Evolutionary conservation across 2,113 vertebrate genomes (phyloP).

Genomic region (Falco punctatus): DNA sequence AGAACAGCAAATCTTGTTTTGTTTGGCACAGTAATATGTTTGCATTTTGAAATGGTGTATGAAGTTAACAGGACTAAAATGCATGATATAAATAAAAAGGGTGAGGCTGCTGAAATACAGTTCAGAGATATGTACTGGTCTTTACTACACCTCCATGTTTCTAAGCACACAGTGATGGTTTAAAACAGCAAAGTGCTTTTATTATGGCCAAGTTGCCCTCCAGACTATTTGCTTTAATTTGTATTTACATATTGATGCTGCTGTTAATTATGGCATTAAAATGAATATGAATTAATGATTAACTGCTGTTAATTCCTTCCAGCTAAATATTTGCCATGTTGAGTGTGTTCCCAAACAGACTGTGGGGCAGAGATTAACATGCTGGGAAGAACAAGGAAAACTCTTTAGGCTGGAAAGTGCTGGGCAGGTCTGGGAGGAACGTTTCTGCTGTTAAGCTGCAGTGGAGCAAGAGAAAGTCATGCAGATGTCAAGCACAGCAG

Average conservation of each 20-base stretch:
- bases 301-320: conserved; percentile 37
- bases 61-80: background rate
- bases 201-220: background rate
- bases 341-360: background rate
- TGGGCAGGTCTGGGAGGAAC: background rate
- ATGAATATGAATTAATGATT: conserved; percentile 43
- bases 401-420: background rate
- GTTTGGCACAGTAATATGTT: background rate
- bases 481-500: background rate
- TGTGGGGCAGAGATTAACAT: background rate
- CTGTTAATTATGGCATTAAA: conserved; percentile 38
- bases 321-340: conserved; percentile 49
- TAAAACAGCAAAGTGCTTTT: background rate
- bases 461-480: background rate
- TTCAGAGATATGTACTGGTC: background rate
- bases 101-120: background rate
- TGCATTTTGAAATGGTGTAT: conserved; percentile 36
- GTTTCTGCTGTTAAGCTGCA: background rate
- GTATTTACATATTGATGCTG: conserved; percentile 32
- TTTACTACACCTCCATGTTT: background rate
- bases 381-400: background rate
- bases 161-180: background rate
- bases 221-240: background rate
- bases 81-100: background rate
- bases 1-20: conserved; percentile 40